Conservation (phyloP, 92 coral and sea anemone species). For the Siderastrea siderea region DNA sequence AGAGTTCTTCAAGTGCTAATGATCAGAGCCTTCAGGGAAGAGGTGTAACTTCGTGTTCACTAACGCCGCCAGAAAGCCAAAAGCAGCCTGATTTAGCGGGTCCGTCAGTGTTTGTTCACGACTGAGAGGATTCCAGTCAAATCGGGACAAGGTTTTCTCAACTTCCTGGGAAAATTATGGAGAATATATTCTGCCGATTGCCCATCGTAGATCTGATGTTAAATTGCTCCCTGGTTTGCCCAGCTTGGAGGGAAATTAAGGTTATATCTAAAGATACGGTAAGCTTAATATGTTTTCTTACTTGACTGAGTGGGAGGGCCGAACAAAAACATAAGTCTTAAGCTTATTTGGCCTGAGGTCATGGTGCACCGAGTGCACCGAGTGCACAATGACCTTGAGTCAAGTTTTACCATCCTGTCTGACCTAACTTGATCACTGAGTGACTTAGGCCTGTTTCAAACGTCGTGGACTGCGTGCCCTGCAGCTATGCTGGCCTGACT, state of each 20-base stretch:
- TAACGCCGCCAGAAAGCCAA: neutral
- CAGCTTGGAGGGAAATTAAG: constrained; percentile 78
- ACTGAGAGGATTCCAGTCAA: constrained; percentile 19
- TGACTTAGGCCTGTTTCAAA: too few relatives aligned
- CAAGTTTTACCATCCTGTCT: too few relatives aligned
- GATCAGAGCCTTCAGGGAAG: neutral
- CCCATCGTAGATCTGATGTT: constrained; percentile 90
- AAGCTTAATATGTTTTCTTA: neutral
- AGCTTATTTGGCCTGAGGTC: too few relatives aligned
- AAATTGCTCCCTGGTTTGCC: constrained; percentile 86
- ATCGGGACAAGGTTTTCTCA: constrained; percentile 30
- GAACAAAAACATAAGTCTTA: too few relatives aligned
- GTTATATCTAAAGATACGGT: constrained; percentile 80
- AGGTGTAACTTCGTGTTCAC: neutral
- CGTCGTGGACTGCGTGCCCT: too few relatives aligned
- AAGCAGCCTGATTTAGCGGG: neutral
- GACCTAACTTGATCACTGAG: too few relatives aligned
- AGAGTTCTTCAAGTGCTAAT: neutral
- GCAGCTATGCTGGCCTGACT: too few relatives aligned
- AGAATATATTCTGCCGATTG: constrained; percentile 93
- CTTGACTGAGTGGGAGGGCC: neutral
- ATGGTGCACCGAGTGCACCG: too few relatives aligned
- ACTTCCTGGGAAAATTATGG: constrained; percentile 88
- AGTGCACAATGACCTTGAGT: too few relatives aligned
- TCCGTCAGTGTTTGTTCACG: constrained; percentile 44